Evolutionary conservation across 2,113 vertebrate species (phyloP), one percentile per base, ranked within the genome.

Genomic region (Girardinichthys multiradiatus): DNA sequence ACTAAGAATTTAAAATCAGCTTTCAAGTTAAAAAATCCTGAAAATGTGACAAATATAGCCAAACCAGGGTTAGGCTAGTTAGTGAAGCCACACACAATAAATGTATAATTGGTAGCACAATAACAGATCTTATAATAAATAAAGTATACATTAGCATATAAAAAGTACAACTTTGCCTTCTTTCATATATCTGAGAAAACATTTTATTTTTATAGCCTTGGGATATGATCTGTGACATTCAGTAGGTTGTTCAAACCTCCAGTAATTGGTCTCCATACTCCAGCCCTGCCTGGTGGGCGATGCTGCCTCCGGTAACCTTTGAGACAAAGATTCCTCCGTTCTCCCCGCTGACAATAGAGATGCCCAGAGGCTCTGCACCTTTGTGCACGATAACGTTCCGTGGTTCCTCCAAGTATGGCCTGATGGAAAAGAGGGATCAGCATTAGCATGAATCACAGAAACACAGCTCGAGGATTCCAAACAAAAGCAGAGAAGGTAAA

Each of bases 301-400:
- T 99, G 92, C 98, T 99, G 30, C 97, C 97, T 48, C 92, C 90
- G 0, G 97, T 99, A 74, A 99, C 98, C 93, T 99, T 99, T 62
- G 97, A 99, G 30, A 99, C 97, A 65, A 99, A 99, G 92, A 99
- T 96, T 0, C 98, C 97, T 5, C 97, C 98, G 14, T 98, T 98
- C 91, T 99, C 98, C 62, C 97, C 97, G 1, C 98, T 94, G 82
- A 99, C 97, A 1, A 99, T 99, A 88, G 98, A 99, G 87, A 99
- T 99, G 59, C 98, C 98, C 1, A 99, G 94, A 3, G 98, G 98
- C 87, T 99, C 98, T 0, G 95, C 94, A 33, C 97, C 97, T 88
- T 99, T 99, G 88, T 98, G 97, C 79, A 99, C 95, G 59, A 96
- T 95, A 24, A 99, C 97, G 2, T 98, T 97, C 57, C 98, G 96